These are phyloP conservation scores for Sebastes goodei DNA, from an alignment of 2,797 vertebrate species.

Conservation along the genomic window DNA sequence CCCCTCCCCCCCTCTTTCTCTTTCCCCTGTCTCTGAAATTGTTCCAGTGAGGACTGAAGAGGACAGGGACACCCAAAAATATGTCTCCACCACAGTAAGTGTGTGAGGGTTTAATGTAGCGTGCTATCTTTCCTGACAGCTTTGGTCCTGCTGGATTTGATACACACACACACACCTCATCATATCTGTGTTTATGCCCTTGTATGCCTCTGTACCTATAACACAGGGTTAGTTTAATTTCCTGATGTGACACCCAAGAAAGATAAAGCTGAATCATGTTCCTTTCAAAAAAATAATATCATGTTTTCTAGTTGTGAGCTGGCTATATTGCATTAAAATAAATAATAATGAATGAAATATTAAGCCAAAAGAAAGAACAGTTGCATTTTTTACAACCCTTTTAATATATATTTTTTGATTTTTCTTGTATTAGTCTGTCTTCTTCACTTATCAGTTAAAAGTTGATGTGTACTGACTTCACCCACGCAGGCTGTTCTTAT, in stretches of 20 bases:
- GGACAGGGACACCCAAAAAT: conserved; percentile 11
- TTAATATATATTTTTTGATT: background rate
- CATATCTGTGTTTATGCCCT: conserved; percentile 11
- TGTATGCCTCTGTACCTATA: background rate
- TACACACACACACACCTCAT: background rate
- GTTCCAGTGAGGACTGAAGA: conserved; percentile 23
- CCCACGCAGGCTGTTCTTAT: background rate
- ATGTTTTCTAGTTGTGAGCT: background rate
- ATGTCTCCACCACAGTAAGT: background rate
- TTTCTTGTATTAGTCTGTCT: background rate
- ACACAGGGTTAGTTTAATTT: conserved; percentile 28
- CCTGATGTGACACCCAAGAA: conserved; percentile 16
- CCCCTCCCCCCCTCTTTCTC: background rate
- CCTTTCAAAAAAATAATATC: background rate
- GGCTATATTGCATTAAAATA: background rate
- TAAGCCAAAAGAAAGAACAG: background rate
- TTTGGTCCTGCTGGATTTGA: conserved; percentile 5
- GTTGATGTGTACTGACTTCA: conserved; percentile 7
- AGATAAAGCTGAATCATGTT: conserved; percentile 24
- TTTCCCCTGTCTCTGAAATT: background rate
- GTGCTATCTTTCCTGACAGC: background rate
- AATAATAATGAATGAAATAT: background rate
- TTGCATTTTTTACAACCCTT: background rate
- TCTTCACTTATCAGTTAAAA: background rate
- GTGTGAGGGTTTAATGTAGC: background rate